Evolutionary conservation across 2,888 invertebrate species (phyloP), one percentile per base, ranked within the genome.

Genomic region (Neoascia interrupta): DNA sequence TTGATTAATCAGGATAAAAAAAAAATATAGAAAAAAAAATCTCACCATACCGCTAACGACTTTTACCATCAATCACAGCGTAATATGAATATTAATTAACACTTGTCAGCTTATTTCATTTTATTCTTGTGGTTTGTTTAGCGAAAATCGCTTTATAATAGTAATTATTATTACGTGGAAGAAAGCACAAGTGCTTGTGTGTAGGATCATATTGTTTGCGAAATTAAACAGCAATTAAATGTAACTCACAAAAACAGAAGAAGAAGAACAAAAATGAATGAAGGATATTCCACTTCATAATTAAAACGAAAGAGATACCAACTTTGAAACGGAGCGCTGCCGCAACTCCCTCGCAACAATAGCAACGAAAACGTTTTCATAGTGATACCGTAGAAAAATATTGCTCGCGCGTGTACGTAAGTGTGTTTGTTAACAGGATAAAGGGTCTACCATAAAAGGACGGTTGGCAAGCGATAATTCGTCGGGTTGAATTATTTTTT

Each of bases 141-240:
- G 45, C n/a, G 13, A 31, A 10, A 10, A n/a, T n/a, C n/a, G n/a
- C n/a, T n/a, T n/a, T n/a, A n/a, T n/a, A n/a, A n/a, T n/a, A n/a
- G n/a, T n/a, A n/a, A n/a, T n/a, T n/a, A n/a, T n/a, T n/a, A n/a
- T n/a, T n/a, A n/a, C n/a, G n/a, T n/a, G n/a, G n/a, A n/a, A n/a
- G n/a, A n/a, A n/a, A n/a, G n/a, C n/a, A n/a, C n/a, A n/a, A n/a
- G n/a, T n/a, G n/a, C n/a, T 6, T 45, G 53, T 37, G 36, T 26
- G 49, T 26, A 10, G 28, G 10, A 28, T 16, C 18, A 13, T 0
- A 13, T 51, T 8, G 26, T 21, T 54, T 54, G 36, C 5, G 13
- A 43, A 58, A 56, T 64, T 69, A 51, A 56, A 63, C 43, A 58
- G 56, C 54, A 56, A 63, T 49, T 56, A 75, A 69, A 43, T 34